phyloP scores from a whole-genome alignment of 2,797 vertebrate genomes.

The Phrynocephalus vlangalii region DNA sequence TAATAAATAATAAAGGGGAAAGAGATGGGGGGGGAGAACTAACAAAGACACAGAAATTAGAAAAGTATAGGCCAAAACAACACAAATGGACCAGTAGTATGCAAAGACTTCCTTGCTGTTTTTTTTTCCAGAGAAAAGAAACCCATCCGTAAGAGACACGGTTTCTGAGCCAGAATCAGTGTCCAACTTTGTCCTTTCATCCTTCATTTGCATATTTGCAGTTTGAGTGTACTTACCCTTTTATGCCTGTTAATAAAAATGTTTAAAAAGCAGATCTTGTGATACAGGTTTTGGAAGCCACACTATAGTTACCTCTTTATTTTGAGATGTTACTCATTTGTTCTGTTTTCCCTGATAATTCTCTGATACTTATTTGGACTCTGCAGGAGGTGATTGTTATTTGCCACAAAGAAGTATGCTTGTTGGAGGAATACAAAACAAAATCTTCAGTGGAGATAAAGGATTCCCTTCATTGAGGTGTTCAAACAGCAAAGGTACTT shows the following conservation, averaged over 20 bases:
- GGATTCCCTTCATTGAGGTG: conserved; percentile 49
- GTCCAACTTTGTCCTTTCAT: background rate
- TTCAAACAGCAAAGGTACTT: conserved; percentile 68
- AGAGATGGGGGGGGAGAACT: too few relatives aligned
- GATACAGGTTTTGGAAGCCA: background rate
- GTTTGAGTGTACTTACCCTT: background rate
- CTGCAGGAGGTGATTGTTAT: conserved; percentile 70
- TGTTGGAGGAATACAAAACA: conserved; percentile 63
- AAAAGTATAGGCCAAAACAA: too few relatives aligned
- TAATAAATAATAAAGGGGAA: too few relatives aligned
- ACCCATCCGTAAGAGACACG: background rate
- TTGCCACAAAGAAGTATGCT: conserved; percentile 65
- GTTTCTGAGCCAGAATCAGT: background rate
- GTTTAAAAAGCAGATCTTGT: background rate
- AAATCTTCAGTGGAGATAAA: conserved; percentile 63
- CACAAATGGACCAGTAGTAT: too few relatives aligned
- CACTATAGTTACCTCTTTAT: background rate
- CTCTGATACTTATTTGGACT: conserved; percentile 12
- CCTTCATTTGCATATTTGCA: background rate
- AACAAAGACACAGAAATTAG: too few relatives aligned
- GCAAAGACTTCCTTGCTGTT: background rate
- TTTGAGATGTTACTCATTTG: background rate
- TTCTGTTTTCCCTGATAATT: background rate
- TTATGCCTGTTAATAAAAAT: background rate
- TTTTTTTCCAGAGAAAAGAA: background rate